These are phyloP conservation scores for Morone chrysops DNA, from an alignment of 2,113 vertebrate genomes.

Conservation along the genomic window DNA sequence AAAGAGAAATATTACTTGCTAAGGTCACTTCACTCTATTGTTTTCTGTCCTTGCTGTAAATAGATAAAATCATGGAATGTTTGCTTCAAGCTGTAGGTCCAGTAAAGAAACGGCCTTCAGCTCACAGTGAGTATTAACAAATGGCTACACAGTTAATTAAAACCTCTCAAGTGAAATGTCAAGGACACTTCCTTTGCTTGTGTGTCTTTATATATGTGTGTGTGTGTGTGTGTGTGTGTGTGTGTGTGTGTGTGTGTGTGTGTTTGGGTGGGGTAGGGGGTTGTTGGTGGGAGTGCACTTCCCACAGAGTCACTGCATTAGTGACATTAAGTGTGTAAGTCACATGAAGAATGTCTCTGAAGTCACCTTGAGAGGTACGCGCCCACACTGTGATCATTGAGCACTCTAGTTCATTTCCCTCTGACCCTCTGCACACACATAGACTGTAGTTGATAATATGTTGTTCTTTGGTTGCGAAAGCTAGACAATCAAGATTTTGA, in stretches of 20 bases:
- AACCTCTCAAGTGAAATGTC: slow-evolving; percentile 61
- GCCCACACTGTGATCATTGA: slow-evolving; percentile 21
- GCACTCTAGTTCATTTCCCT: not conserved
- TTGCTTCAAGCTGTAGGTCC: not conserved
- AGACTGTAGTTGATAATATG: not conserved
- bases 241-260: slow-evolving; percentile 22
- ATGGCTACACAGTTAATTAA: slow-evolving; percentile 32
- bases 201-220: slow-evolving; percentile 11
- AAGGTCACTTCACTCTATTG: not conserved
- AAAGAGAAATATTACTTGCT: not conserved
- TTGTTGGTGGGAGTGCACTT: not conserved
- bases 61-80: not conserved
- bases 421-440: not conserved
- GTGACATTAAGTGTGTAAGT: slow-evolving; percentile 28
- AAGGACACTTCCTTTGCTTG: slow-evolving; percentile 37
- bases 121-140: slow-evolving; percentile 12
- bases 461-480: not conserved
- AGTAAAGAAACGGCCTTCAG: slow-evolving; percentile 13
- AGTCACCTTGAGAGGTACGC: slow-evolving; percentile 34
- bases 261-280: not conserved
- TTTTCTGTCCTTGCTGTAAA: not conserved
- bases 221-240: slow-evolving; percentile 14
- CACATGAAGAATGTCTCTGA: slow-evolving; percentile 31
- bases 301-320: slow-evolving; percentile 20
- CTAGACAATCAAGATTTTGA: not conserved